A percentile compares a stretch with the other conserved stretches of the same genome.
These are phyloP conservation scores for Orchestes rusci DNA, from an alignment of 2,888 invertebrate species.

Conservation along the genomic window DNA sequence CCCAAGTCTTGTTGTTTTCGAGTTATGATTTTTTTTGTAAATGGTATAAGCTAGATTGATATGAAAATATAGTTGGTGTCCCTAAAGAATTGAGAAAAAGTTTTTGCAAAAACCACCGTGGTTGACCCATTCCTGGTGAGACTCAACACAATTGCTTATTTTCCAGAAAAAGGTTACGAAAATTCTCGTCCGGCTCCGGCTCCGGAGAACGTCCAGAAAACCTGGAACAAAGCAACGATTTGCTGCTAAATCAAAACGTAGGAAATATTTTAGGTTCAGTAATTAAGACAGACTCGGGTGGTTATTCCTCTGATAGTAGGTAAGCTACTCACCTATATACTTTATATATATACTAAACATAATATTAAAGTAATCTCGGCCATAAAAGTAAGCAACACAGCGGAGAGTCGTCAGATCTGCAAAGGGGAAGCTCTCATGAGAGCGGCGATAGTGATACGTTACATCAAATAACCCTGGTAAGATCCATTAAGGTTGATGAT, in stretches of 20 bases:
- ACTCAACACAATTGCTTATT: too few relatives aligned
- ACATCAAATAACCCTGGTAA: slow-evolving; percentile 42
- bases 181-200: slow-evolving; percentile 56
- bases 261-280: slow-evolving; percentile 41
- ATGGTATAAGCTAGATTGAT: too few relatives aligned
- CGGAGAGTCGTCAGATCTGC: slow-evolving; percentile 43
- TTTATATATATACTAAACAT: neutral
- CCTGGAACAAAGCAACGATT: slow-evolving; percentile 38
- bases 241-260: slow-evolving; percentile 43
- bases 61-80: too few relatives aligned
- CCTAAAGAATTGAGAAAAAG: too few relatives aligned
- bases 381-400: slow-evolving; percentile 37
- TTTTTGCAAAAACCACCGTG: too few relatives aligned
- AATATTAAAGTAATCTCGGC: slow-evolving; percentile 21
- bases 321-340: slow-evolving; percentile 1
- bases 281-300: slow-evolving; percentile 41
- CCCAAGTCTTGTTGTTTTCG: too few relatives aligned
- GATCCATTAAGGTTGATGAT: too few relatives aligned
- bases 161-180: slow-evolving; percentile 54
- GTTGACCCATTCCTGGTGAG: too few relatives aligned
- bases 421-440: slow-evolving; percentile 50
- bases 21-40: too few relatives aligned
- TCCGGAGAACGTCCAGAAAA: slow-evolving; percentile 45
- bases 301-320: slow-evolving; percentile 32
- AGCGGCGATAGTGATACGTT: slow-evolving; percentile 45